phyloP scores from a whole-genome alignment of 2,888 invertebrate genomes.

The Dynastes tityus region DNA sequence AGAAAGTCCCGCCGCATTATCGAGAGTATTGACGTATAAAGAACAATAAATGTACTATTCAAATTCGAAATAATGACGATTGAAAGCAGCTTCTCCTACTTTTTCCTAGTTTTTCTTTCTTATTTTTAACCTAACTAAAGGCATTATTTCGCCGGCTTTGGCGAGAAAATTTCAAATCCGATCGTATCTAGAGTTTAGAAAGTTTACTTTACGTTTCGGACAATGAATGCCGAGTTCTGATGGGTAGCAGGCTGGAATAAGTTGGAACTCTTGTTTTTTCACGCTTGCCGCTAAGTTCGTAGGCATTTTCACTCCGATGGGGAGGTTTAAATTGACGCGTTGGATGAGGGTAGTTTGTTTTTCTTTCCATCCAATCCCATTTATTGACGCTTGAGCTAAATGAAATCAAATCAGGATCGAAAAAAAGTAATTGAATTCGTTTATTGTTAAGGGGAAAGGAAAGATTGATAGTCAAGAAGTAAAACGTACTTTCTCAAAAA shows the following conservation, averaged over 20 bases:
- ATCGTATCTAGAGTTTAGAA: background rate
- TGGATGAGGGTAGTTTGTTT: background rate
- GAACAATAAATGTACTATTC: background rate
- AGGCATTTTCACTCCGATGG: background rate
- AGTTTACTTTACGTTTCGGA: constrained; percentile 9
- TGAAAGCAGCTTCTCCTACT: background rate
- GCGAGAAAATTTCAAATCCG: background rate
- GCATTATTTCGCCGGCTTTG: background rate
- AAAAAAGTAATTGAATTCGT: too few species aligned
- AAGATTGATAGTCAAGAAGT: too few species aligned
- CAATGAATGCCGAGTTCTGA: background rate
- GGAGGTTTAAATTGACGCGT: constrained; percentile 1
- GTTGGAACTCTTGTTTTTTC: constrained; percentile 1
- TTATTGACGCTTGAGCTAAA: too few species aligned
- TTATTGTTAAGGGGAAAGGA: too few species aligned
- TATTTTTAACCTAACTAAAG: background rate
- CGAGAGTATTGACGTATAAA: background rate
- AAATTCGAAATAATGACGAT: background rate
- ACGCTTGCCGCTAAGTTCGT: background rate
- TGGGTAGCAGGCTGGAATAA: background rate
- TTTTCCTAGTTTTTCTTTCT: background rate
- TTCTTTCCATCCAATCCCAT: too few species aligned
- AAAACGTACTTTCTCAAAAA: too few species aligned
- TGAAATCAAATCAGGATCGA: too few species aligned
- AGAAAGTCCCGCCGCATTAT: too few species aligned